A percentile compares a stretch with the other conserved stretches of the same genome.
Evolutionary conservation across 2,888 invertebrate genomes (phyloP).

Genomic region (Neoitamus cyanurus): DNA sequence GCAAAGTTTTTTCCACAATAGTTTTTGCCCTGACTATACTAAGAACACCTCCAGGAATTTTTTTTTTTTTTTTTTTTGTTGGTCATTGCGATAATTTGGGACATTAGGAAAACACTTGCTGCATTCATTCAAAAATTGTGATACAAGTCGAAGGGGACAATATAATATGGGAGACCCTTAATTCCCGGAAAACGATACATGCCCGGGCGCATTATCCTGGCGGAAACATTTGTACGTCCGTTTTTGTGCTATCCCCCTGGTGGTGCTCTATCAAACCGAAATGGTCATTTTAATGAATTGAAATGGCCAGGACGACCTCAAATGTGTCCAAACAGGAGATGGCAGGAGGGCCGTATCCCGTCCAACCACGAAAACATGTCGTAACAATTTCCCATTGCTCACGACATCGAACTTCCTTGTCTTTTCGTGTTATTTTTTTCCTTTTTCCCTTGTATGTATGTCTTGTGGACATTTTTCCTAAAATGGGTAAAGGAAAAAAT

Average conservation of each 20-base stretch:
- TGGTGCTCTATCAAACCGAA: background rate
- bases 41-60: too few species aligned
- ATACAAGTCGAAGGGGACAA: too few species aligned
- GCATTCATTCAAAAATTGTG: too few species aligned
- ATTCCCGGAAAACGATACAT: background rate
- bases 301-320: background rate
- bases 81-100: too few species aligned
- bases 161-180: background rate
- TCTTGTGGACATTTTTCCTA: background rate
- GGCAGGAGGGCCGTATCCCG: background rate
- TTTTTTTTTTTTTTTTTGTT: too few species aligned
- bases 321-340: background rate
- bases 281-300: background rate
- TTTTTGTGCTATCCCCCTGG: too few species aligned
- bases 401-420: background rate
- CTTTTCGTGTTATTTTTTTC: background rate
- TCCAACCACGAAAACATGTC: background rate
- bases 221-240: background rate
- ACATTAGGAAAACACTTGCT: too few species aligned
- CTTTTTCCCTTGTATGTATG: background rate
- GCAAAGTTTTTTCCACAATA: too few species aligned
- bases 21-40: too few species aligned
- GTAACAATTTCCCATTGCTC: background rate
- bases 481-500: background rate
- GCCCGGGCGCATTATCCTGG: background rate